Conservation (phyloP, 2,797 vertebrate genomes). For the Telmatherina bonti region DNA sequence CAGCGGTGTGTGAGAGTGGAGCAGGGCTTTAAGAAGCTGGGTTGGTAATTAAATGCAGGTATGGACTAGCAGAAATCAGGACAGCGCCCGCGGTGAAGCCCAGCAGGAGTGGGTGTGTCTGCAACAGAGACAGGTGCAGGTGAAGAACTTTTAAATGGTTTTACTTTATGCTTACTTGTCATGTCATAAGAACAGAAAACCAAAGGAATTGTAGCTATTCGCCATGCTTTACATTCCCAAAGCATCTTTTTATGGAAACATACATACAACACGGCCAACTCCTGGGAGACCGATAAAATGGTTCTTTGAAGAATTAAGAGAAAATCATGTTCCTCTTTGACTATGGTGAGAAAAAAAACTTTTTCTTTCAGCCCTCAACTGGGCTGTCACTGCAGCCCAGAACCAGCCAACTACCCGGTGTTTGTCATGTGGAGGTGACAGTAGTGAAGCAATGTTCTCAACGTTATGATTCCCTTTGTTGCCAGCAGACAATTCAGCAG, state of each 20-base stretch:
- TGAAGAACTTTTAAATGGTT: background rate
- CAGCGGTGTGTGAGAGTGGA: too few species aligned
- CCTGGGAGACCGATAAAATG: conserved; percentile 12
- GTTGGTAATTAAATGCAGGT: too few species aligned
- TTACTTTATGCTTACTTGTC: too few species aligned
- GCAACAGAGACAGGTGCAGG: too few species aligned
- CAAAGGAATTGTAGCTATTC: background rate
- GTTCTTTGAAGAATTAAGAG: conserved; percentile 17
- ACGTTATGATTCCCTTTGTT: conserved; percentile 17
- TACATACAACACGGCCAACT: conserved; percentile 12
- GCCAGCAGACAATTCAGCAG: conserved; percentile 37
- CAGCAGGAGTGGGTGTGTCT: too few species aligned
- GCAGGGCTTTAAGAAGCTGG: too few species aligned
- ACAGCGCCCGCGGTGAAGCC: too few species aligned
- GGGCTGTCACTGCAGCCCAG: background rate
- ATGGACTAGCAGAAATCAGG: too few species aligned
- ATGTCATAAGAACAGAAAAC: background rate
- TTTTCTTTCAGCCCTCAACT: background rate
- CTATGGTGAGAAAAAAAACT: background rate
- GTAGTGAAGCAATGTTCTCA: conserved; percentile 8
- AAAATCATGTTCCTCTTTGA: background rate
- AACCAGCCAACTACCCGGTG: background rate
- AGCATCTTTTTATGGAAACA: background rate
- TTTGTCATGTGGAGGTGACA: conserved; percentile 15
- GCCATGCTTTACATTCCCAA: background rate